phyloP scores from a whole-genome alignment of 2,113 vertebrate species.

The Sylvilagus bachmani region DNA sequence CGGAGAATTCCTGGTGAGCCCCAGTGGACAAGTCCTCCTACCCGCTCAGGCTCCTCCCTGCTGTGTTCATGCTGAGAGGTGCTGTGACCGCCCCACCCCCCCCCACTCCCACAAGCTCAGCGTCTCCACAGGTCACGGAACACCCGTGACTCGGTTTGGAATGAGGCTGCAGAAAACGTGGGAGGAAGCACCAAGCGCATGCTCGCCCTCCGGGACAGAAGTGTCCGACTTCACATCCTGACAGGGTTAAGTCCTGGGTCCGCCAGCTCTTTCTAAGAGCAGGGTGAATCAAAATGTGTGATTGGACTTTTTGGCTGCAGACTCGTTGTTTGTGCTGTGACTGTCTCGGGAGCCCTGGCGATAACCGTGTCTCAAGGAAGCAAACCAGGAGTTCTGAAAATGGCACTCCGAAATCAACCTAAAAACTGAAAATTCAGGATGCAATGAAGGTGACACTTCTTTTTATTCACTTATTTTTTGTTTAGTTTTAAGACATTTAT shows the following conservation, averaged over 20 bases:
- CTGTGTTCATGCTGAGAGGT: neutral
- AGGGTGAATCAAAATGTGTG: neutral
- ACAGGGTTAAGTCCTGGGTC: neutral
- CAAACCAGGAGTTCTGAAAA: neutral
- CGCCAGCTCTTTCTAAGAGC: neutral
- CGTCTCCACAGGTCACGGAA: neutral
- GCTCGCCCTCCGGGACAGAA: neutral
- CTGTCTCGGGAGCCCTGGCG: neutral
- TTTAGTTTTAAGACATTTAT: too few species aligned
- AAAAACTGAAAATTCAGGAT: neutral
- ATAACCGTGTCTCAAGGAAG: neutral
- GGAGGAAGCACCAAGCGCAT: neutral
- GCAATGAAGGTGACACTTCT: neutral
- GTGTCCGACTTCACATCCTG: neutral
- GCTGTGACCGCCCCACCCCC: too few species aligned
- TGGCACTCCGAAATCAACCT: neutral
- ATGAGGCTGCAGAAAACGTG: neutral
- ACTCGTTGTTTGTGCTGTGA: neutral
- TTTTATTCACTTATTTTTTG: too few species aligned
- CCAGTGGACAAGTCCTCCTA: neutral
- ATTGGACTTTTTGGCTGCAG: conserved; percentile 12
- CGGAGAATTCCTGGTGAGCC: neutral
- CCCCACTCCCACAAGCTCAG: neutral
- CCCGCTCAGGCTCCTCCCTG: neutral
- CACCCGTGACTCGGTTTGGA: neutral